Base-by-base conservation (phyloP, 2,797 vertebrate species). In the Pseudochirops corinnae region DNA sequence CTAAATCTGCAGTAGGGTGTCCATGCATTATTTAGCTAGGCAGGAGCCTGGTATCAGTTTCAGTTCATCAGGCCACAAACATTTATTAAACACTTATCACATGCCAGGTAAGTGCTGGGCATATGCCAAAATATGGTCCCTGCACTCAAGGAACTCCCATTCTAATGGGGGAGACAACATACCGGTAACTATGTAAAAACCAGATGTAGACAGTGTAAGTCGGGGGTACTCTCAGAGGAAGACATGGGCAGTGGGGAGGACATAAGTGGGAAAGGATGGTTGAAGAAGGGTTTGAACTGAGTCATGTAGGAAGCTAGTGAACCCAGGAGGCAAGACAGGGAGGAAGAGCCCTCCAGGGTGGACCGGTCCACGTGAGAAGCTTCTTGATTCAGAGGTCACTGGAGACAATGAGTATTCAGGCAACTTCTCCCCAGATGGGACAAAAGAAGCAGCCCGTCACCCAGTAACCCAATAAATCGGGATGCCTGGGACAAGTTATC, bases 381-480 rank as follows among this genome's bases (percentile, higher is more conserved):
- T 26, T 87, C 74, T 50, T 24, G 11, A 26, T 12, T 82, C 16
- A 16, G 55, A 92, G 46, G 50, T 55, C 87, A 31, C 28, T 60
- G 31, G 6, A 52, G 46, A 87, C 56, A 33, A 87, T 29, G 56
- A 53, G 50, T 28, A 58, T 26, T 55, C 18, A 62, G 46, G 55
- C 0, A 53, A 90, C 21, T 13, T 55, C 90, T 60, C 91, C 50
- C 62, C 5, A 55, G 26, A 1, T 46, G 39, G 4, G 91, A 90
- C 6, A 57, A 12, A 50, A 90, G 16, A 4, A 46, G 58, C 7
- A 90, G 11, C 28, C 52, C 18, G 3, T 5, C 39, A 21, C 46
- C n/a, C 90, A 55, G 74, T 0, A 92, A 56, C 46, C 24, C 56
- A 1, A 1, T 16, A 57, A 29, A 16, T 92, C 60, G 0, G 0